These are phyloP conservation scores for Halictus quadricinctus DNA, from an alignment of 2,888 invertebrate genomes.

Conservation along the genomic window DNA sequence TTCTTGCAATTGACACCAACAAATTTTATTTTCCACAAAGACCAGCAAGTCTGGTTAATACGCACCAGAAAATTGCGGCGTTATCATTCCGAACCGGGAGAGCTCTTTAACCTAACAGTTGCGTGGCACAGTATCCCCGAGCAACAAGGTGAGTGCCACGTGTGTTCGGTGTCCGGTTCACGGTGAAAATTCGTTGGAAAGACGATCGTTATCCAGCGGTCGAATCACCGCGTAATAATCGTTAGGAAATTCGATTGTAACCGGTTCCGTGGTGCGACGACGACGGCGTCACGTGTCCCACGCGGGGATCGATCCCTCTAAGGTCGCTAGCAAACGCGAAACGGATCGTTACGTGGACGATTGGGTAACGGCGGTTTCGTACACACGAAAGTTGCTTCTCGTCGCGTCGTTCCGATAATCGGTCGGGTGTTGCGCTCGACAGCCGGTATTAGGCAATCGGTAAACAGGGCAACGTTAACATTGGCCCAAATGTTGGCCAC, in stretches of 20 bases:
- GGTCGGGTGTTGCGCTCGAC: slow-evolving; percentile 35
- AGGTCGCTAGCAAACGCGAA: slow-evolving; percentile 43
- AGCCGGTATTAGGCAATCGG: slow-evolving; percentile 68
- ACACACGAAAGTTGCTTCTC: slow-evolving; percentile 39
- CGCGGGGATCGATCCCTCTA: slow-evolving; percentile 21
- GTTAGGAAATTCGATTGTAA: slow-evolving; percentile 10
- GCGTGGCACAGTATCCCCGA: neutral
- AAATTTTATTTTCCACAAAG: too few relatives aligned
- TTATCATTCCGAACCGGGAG: too few relatives aligned
- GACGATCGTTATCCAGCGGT: neutral
- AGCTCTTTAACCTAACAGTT: neutral
- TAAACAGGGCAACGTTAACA: slow-evolving; percentile 73
- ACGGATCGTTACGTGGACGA: slow-evolving; percentile 54
- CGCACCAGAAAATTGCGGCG: too few relatives aligned
- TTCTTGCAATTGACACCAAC: too few relatives aligned
- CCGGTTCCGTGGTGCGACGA: slow-evolving; percentile 4
- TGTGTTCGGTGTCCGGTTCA: neutral
- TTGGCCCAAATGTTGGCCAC: slow-evolving; percentile 80
- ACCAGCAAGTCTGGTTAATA: too few relatives aligned
- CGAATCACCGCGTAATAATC: neutral
- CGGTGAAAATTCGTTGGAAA: neutral
- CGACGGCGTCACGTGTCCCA: slow-evolving; percentile 17
- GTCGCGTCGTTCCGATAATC: slow-evolving; percentile 54
- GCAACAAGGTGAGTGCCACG: neutral
- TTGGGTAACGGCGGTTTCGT: slow-evolving; percentile 50